Percentiles rank a stretch among this genome's conserved stretches.
Evolutionary conservation across 1,140 invertebrate species (phyloP).

Genomic region (roundworm (Caenorhabditis elegans)): WBcel235 BX284605.5:6976501-6977000

Average conservation of each 20-base stretch:
- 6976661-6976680: not conserved
- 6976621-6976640: too few relatives aligned
- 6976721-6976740: not conserved
- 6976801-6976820: not conserved
- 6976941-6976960: not conserved
- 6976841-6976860: not conserved
- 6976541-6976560: not conserved
- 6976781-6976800: not conserved
- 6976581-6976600: not conserved
- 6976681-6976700: not conserved
- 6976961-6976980: not conserved
- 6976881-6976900: not conserved
- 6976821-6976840: not conserved
- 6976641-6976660: not conserved
- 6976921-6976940: not conserved
- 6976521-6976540: not conserved
- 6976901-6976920: not conserved
- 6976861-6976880: not conserved
- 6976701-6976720: not conserved
- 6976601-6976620: too few relatives aligned
- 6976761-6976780: not conserved
- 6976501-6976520: not conserved
- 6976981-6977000: not conserved
- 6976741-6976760: not conserved
- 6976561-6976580: not conserved